phyloP scores from a whole-genome alignment of 2,888 invertebrate species.

The Pimpla rufipes region DNA sequence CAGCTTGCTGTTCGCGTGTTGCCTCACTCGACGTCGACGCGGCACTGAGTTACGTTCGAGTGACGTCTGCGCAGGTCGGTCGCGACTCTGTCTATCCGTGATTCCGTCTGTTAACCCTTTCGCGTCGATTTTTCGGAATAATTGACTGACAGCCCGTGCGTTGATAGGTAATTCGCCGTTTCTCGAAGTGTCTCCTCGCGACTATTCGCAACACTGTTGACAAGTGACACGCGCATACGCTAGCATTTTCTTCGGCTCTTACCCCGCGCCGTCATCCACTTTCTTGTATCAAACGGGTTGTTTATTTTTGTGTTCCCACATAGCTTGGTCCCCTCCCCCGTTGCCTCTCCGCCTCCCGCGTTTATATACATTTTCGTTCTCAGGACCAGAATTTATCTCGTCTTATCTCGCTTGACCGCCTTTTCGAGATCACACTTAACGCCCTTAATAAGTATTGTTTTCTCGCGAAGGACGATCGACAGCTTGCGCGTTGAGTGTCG shows the following conservation, averaged over 20 bases:
- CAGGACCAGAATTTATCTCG: background rate
- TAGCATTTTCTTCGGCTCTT: background rate
- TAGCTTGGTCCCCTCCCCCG: constrained; percentile 29
- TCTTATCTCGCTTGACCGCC: constrained; percentile 1
- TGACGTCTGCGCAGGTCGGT: constrained; percentile 23
- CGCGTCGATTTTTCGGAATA: constrained; percentile 13
- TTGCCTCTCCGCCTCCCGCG: background rate
- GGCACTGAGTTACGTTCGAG: background rate
- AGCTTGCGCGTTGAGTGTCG: background rate
- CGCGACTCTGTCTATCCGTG: constrained; percentile 1
- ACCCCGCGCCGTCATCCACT: constrained; percentile 22
- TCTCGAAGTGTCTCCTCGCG: background rate
- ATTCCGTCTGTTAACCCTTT: constrained; percentile 21
- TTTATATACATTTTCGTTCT: background rate
- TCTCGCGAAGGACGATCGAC: constrained; percentile 22
- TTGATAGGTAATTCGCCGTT: constrained; percentile 7
- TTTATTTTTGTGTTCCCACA: constrained; percentile 64
- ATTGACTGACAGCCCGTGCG: constrained; percentile 8
- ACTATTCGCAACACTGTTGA: background rate
- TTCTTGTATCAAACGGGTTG: constrained; percentile 57
- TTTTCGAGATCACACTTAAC: background rate
- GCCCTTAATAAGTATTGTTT: background rate
- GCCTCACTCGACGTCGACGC: constrained; percentile 25
- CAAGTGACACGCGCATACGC: constrained; percentile 1
- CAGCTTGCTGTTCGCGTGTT: background rate